Base-by-base conservation (phyloP, 2,888 invertebrate species). In the Euplexia lucipara region DNA sequence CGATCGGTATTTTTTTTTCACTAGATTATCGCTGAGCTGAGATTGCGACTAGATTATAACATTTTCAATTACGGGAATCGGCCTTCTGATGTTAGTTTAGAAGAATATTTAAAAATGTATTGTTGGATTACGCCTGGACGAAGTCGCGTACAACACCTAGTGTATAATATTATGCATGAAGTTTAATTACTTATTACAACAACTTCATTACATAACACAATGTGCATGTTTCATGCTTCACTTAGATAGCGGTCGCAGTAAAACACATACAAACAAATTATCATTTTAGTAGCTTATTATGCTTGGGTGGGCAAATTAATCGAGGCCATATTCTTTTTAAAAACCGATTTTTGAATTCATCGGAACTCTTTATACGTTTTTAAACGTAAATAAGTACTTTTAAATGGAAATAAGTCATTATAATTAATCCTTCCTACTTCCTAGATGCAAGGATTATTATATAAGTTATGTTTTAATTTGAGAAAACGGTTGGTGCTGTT, bases 191-290 rank as follows among this genome's bases (percentile, higher is more conserved):
- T 44, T 6, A 18, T 18, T 20, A 44, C 0, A 8, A 12, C 8
- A 30, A 60, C 7, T 44, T 18, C 18, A 48, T 18, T 52, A 41
- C 32, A 16, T 32, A 47, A 66, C 26, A 39, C 10, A 26, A n/a
- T 12, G n/a, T 34, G 45, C 26, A 26, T 14, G 4, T n/a, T 66
- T 26, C 32, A 67, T 35, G 34, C 14, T 57, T 47, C 16, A 57
- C 18, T 3, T 18, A 34, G 5, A 32, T 37, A 34, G 10, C 12
- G 8, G 16, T 16, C 26, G 39, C 34, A 20, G 22, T 14, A 26
- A 44, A 26, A 2, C 9, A 45, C 12, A 6, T 22, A 45, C 18
- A 64, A 14, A 30, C n/a, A 32, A 3, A 18, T 4, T n/a, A 20
- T 14, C 18, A 12, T n/a, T 22, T 32, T 16, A 62, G 9, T 47